These are phyloP conservation scores for Strix aluco DNA, from an alignment of 2,113 vertebrate genomes.

Conservation along the genomic window DNA sequence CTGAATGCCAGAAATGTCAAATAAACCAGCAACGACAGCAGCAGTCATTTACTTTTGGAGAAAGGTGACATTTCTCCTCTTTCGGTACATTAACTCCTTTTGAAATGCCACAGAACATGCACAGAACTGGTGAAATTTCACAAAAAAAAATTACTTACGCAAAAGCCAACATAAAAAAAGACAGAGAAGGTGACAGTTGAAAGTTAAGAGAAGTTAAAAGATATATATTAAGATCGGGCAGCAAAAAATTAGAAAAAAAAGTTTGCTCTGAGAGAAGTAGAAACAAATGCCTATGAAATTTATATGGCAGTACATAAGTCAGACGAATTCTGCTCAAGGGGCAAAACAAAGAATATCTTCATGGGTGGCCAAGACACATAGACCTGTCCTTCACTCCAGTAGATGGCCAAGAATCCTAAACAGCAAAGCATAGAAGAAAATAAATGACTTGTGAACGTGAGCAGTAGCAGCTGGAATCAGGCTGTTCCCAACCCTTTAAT, in stretches of 20 bases:
- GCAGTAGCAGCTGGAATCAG: conserved; percentile 31
- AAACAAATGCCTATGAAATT: background rate
- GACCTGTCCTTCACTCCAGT: background rate
- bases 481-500: background rate
- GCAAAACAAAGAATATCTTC: background rate
- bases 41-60: background rate
- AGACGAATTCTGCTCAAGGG: background rate
- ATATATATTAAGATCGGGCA: background rate
- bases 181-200: background rate
- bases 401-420: conserved; percentile 21
- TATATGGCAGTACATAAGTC: background rate
- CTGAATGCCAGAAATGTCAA: background rate
- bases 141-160: background rate
- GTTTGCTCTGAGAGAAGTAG: background rate
- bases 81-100: background rate
- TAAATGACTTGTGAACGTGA: conserved; percentile 29
- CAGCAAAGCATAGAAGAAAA: conserved; percentile 5
- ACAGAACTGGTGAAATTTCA: background rate
- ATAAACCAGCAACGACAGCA: background rate
- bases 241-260: background rate
- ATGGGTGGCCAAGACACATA: conserved; percentile 19
- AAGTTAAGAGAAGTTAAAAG: background rate
- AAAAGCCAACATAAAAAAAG: background rate
- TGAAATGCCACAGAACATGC: conserved; percentile 15
- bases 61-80: conserved; percentile 20